phyloP scores from a whole-genome alignment of 2,888 invertebrate genomes.

The Hirtodrosophila trivittata region DNA sequence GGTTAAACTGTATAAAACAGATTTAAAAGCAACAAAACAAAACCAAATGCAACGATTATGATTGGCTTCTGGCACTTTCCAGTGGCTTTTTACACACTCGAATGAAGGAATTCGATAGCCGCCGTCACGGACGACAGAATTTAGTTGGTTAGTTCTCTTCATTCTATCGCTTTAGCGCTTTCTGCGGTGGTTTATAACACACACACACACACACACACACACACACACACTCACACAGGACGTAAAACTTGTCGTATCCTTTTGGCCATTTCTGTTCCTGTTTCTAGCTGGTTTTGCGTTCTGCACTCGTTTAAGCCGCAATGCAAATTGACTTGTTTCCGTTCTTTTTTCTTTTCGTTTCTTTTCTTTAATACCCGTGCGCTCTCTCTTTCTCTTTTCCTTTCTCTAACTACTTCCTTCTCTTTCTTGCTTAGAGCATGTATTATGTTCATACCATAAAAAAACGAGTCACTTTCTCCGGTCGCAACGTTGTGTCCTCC shows the following conservation, averaged over 20 bases:
- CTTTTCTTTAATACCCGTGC: conserved; percentile 8
- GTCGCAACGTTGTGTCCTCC: conserved; percentile 14
- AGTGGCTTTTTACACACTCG: conserved; percentile 8
- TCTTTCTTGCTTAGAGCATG: conserved; percentile 30
- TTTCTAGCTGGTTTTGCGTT: conserved; percentile 36
- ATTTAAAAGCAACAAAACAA: conserved; percentile 14
- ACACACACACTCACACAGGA: not conserved
- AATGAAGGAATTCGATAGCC: not conserved
- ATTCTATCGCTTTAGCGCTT: conserved; percentile 12
- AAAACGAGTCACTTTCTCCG: conserved; percentile 52
- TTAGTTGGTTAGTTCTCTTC: conserved; percentile 26
- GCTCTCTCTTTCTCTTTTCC: conserved; percentile 13
- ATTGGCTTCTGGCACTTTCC: conserved; percentile 41
- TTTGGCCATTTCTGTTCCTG: conserved; percentile 45
- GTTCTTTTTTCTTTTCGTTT: conserved; percentile 31
- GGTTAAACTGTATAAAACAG: conserved; percentile 42
- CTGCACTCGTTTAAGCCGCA: conserved; percentile 71
- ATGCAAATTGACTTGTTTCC: conserved; percentile 79
- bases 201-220: not conserved
- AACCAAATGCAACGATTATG: conserved; percentile 44
- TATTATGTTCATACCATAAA: conserved; percentile 57
- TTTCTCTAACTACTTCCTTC: conserved; percentile 1
- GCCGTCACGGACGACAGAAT: conserved; percentile 6
- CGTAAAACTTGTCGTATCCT: conserved; percentile 40
- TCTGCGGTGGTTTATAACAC: conserved; percentile 28